phyloP scores from a whole-genome alignment of 2,797 vertebrate species.

The Pipistrellus pipistrellus region DNA sequence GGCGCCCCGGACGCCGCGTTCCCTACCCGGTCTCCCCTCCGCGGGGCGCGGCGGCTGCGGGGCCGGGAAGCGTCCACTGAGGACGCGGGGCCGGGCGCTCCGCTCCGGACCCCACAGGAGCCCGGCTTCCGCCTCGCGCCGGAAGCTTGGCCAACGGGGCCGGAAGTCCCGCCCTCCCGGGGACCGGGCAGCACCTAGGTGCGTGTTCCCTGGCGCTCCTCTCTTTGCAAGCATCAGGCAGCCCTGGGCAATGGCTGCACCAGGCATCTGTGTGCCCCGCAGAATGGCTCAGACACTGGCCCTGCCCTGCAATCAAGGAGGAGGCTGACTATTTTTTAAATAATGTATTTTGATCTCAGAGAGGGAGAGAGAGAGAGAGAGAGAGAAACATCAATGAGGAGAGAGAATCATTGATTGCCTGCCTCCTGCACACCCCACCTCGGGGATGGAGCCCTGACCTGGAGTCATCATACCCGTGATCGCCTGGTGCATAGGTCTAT shows the following conservation, averaged over 20 bases:
- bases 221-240: not conserved
- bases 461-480: too few relatives aligned
- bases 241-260: too few relatives aligned
- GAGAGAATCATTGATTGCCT: too few relatives aligned
- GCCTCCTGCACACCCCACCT: too few relatives aligned
- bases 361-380: too few relatives aligned
- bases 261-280: too few relatives aligned
- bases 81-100: not conserved
- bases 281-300: not conserved
- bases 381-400: too few relatives aligned
- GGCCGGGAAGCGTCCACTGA: not conserved
- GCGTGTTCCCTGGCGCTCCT: not conserved
- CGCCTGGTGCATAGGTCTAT: too few relatives aligned
- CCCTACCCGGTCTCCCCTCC: conserved; percentile 24
- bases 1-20: not conserved
- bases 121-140: conserved; percentile 77
- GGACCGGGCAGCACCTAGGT: fast-evolving
- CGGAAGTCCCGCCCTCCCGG: conserved; percentile 77
- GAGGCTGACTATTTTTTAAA: too few relatives aligned
- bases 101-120: not conserved
- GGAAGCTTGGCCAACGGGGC: not conserved
- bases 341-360: too few relatives aligned
- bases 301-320: not conserved
- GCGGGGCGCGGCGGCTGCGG: not conserved
- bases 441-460: too few relatives aligned